phyloP scores from a whole-genome alignment of 2,113 vertebrate species.

The Pterophyllum scalare region DNA sequence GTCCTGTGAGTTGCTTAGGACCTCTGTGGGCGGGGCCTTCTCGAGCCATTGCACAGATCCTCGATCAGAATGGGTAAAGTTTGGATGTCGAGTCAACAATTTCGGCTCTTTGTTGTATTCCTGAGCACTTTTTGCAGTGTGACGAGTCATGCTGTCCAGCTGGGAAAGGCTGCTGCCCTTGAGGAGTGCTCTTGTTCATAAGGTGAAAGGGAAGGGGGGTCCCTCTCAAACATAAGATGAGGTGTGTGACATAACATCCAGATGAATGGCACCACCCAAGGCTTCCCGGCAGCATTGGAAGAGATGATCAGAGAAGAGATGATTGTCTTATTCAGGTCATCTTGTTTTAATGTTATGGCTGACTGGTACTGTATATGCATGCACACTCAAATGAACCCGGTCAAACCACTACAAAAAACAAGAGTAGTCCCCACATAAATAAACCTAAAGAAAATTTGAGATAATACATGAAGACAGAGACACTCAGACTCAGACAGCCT shows the following conservation, averaged over 20 bases:
- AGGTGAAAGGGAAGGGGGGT: neutral
- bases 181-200: neutral
- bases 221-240: neutral
- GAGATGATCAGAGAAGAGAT: constrained; percentile 4
- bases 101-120: neutral
- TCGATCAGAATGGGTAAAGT: neutral
- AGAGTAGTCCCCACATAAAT: neutral
- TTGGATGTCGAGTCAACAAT: neutral
- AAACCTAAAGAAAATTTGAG: constrained; percentile 6
- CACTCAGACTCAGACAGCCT: neutral
- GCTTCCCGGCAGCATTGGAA: neutral
- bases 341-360: constrained; percentile 7
- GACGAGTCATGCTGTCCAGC: neutral
- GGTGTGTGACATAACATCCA: neutral
- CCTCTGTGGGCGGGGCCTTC: neutral
- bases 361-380: neutral
- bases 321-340: neutral
- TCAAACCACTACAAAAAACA: neutral
- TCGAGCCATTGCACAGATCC: neutral
- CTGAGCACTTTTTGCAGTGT: neutral
- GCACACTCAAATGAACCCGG: neutral
- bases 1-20: neutral
- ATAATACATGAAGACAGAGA: neutral
- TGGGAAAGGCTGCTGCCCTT: neutral
- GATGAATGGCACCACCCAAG: neutral